A percentile compares a stretch with the other conserved stretches of the same genome.
Evolutionary conservation across 1,140 invertebrate genomes (phyloP).

Genomic region (Eueides isabella): DNA sequence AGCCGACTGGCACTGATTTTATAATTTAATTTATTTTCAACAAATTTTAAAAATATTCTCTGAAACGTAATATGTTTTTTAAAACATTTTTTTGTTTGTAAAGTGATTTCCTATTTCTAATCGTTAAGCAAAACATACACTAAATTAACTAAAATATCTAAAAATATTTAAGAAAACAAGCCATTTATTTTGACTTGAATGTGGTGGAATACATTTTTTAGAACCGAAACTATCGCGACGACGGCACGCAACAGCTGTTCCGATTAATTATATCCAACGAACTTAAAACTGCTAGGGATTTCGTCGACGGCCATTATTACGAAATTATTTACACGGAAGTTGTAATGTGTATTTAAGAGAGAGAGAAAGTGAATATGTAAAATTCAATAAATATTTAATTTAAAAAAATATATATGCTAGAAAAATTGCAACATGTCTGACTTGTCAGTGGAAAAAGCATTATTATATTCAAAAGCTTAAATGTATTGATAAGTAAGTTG

Average conservation of each 20-base stretch:
- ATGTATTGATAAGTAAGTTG: no score
- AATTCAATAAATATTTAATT: no score
- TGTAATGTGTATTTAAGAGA: not conserved
- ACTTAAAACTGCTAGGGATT: conserved; percentile 51
- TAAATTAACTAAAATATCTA: not conserved
- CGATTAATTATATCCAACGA: conserved; percentile 63
- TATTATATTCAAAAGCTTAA: no score
- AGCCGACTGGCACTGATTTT: not conserved
- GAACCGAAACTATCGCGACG: conserved; percentile 41
- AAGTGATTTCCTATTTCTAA: not conserved
- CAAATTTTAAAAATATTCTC: not conserved
- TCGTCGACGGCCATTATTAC: conserved; percentile 13
- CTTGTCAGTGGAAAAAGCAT: no score
- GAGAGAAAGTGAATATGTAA: not conserved
- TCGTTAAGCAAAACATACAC: not conserved
- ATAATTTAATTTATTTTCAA: not conserved
- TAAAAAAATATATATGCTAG: no score
- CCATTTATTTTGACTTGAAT: conserved; percentile 38
- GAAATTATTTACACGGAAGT: not conserved
- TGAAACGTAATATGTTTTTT: not conserved
- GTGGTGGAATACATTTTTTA: conserved; percentile 32
- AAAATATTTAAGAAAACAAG: conserved; percentile 12
- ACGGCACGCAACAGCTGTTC: conserved; percentile 60
- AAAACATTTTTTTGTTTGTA: no score
- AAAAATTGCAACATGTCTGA: no score